Percentiles rank a stretch among this genome's conserved stretches.
These are phyloP conservation scores for Etia nguti DNA, from an alignment of 2,113 vertebrate genomes.

Conservation along the genomic window DNA sequence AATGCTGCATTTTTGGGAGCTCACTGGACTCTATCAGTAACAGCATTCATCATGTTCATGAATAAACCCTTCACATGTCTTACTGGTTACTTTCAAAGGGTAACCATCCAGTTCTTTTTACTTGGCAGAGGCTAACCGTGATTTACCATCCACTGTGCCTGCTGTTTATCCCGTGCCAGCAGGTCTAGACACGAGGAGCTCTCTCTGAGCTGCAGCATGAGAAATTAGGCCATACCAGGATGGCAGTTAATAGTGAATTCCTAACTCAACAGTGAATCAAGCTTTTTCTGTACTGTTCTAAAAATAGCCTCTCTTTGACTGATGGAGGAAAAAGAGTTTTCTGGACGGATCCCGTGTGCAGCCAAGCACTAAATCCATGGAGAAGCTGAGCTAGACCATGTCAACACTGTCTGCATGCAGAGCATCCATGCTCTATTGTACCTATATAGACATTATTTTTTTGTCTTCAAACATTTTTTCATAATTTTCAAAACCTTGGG, in stretches of 20 bases:
- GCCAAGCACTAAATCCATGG: constrained; percentile 12
- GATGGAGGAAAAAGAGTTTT: neutral
- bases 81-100: neutral
- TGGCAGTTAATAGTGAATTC: constrained; percentile 30
- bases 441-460: neutral
- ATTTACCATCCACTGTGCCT: neutral
- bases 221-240: constrained; percentile 55
- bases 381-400: neutral
- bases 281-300: constrained; percentile 28
- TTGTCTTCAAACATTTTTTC: neutral
- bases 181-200: constrained; percentile 1
- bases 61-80: neutral
- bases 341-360: constrained; percentile 14
- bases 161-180: neutral
- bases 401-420: neutral
- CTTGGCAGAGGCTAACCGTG: neutral
- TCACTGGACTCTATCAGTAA: neutral
- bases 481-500: neutral
- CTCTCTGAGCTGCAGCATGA: constrained; percentile 12
- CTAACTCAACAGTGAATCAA: constrained; percentile 25
- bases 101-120: neutral
- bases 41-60: neutral
- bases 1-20: constrained; percentile 12
- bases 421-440: neutral
- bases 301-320: constrained; percentile 52